Conservation (phyloP, 1,140 invertebrate species). For the Drosophila biarmipes region DNA sequence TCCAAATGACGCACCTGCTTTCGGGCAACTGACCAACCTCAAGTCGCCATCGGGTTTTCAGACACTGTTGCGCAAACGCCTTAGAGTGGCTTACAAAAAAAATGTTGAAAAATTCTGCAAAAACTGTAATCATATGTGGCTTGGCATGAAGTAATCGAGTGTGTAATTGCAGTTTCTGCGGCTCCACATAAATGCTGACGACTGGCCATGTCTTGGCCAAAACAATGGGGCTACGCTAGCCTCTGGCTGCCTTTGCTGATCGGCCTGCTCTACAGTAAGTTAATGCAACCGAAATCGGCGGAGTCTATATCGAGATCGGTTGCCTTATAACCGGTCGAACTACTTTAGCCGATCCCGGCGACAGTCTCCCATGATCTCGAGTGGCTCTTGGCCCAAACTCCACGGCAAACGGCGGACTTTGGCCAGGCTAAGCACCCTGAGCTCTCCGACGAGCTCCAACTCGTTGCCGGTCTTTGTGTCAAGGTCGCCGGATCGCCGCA, state of each 20-base stretch:
- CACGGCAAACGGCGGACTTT: constrained; percentile 16
- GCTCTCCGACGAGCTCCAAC: constrained; percentile 30
- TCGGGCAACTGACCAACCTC: constrained; percentile 43
- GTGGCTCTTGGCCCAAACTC: constrained; percentile 15
- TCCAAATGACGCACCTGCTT: constrained; percentile 53
- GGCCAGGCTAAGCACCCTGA: constrained; percentile 32
- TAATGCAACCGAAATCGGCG: constrained; percentile 22
- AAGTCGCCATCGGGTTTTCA: constrained; percentile 28
- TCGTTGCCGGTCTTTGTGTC: constrained; percentile 80
- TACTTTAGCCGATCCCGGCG: constrained; percentile 8
- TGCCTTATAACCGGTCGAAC: constrained; percentile 54
- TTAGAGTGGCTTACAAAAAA: background rate
- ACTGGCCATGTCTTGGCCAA: constrained; percentile 75
- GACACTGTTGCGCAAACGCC: constrained; percentile 56
- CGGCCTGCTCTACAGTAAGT: constrained; percentile 69
- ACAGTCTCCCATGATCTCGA: constrained; percentile 14
- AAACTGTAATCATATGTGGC: constrained; percentile 22
- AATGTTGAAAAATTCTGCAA: constrained; percentile 35
- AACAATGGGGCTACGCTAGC: constrained; percentile 61
- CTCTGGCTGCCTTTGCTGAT: constrained; percentile 55
- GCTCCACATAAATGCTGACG: constrained; percentile 59
- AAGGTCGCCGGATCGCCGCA: constrained; percentile 59
- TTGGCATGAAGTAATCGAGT: constrained; percentile 56
- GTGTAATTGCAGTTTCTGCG: constrained; percentile 49
- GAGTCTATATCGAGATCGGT: background rate